Percentiles rank a stretch among this genome's conserved stretches.
phyloP scores from a whole-genome alignment of 2,888 invertebrate species.

The Drosophila aldrichi region DNA sequence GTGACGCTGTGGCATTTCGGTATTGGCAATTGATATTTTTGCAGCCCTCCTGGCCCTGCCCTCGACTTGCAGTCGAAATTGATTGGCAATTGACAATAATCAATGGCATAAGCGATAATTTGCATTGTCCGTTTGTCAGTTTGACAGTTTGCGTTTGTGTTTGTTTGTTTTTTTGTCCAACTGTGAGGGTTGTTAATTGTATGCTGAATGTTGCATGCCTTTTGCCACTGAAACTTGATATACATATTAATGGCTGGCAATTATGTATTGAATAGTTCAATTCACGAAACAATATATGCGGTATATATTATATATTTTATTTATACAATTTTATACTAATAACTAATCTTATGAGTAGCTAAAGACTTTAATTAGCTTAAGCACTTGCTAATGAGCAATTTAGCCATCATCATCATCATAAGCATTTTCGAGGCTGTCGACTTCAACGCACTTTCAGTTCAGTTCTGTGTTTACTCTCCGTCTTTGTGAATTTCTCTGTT shows the following conservation, averaged over 20 bases:
- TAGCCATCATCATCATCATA: constrained; percentile 17
- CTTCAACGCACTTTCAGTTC: constrained; percentile 7
- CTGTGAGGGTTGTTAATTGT: constrained; percentile 29
- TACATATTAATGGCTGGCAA: constrained; percentile 11
- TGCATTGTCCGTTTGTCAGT: constrained; percentile 59
- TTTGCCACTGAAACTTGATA: constrained; percentile 22
- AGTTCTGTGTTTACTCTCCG: background rate
- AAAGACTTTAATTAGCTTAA: background rate
- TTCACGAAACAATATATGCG: background rate
- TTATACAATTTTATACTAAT: background rate
- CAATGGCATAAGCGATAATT: constrained; percentile 77
- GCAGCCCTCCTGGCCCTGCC: constrained; percentile 41
- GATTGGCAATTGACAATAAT: constrained; percentile 79
- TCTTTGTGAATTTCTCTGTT: background rate
- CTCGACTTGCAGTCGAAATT: constrained; percentile 40
- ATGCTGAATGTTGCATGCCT: constrained; percentile 8
- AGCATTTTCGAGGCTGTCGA: constrained; percentile 20
- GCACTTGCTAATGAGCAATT: background rate
- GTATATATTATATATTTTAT: too few relatives aligned
- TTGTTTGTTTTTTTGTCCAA: constrained; percentile 12
- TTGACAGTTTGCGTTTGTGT: constrained; percentile 33
- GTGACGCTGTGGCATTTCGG: constrained; percentile 48
- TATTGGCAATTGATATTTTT: constrained; percentile 56
- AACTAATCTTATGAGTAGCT: background rate
- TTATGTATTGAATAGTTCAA: constrained; percentile 9